These are phyloP conservation scores for Hyposmocoma kahamanoa DNA, from an alignment of 1,140 invertebrate species.

Conservation along the genomic window DNA sequence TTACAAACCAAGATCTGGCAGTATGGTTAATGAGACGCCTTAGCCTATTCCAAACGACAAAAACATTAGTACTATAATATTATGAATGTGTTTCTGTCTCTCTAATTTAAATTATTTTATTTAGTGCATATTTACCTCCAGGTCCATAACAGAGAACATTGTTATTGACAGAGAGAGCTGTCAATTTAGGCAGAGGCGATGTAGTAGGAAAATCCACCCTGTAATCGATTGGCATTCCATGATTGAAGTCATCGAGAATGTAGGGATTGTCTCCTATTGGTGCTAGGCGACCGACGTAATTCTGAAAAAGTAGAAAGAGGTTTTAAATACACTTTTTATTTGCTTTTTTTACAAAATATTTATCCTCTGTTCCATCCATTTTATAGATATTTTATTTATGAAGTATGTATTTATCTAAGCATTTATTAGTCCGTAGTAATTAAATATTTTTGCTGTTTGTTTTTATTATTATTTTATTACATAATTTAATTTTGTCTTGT, in stretches of 20 bases:
- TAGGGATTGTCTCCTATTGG: constrained; percentile 16
- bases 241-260: constrained; percentile 33
- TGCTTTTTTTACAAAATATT: background rate
- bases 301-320: constrained; percentile 28
- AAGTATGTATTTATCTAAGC: background rate
- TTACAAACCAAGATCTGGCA: too few relatives aligned
- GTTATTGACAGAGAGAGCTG: constrained; percentile 34
- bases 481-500: background rate
- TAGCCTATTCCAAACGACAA: too few relatives aligned
- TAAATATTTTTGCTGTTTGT: background rate
- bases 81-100: background rate
- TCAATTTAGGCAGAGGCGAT: constrained; percentile 38
- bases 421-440: background rate
- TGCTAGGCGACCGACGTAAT: constrained; percentile 39
- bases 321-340: background rate
- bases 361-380: background rate
- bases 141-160: constrained; percentile 38
- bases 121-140: constrained; percentile 27
- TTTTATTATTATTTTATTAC: background rate
- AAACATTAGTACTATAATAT: background rate
- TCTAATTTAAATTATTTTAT: background rate
- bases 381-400: background rate
- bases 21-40: too few relatives aligned
- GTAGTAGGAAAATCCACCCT: constrained; percentile 44
- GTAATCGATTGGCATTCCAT: constrained; percentile 28